A percentile compares a stretch with the other conserved stretches of the same genome.
Evolutionary conservation across 92 coral and sea anemone species (phyloP).

Genomic region (Parazoanthus darwini): DNA sequence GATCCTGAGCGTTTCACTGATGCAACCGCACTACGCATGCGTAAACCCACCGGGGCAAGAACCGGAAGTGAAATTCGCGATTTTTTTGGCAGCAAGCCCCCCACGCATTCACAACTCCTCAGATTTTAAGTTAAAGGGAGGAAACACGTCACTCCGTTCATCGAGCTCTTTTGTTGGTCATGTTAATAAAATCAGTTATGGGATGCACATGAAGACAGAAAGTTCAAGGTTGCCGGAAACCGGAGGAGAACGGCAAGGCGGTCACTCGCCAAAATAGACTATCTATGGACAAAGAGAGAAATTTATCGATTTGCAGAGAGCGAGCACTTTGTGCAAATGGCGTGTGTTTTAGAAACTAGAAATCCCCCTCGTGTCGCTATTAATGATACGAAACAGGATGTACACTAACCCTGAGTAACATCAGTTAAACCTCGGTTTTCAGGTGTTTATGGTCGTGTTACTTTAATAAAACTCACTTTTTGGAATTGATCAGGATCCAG

Average conservation of each 20-base stretch:
- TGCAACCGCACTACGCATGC: slow-evolving; percentile 25
- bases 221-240: background rate
- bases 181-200: background rate
- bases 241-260: background rate
- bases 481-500: too few species aligned
- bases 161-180: background rate
- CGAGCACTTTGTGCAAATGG: too few species aligned
- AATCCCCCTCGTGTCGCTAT: too few species aligned
- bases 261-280: too few species aligned
- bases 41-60: background rate
- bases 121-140: background rate
- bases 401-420: too few species aligned
- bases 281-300: too few species aligned
- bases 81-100: background rate
- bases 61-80: slow-evolving; percentile 18
- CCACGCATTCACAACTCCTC: background rate
- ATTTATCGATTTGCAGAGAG: too few species aligned
- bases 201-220: background rate
- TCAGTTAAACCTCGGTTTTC: too few species aligned
- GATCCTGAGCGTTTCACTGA: slow-evolving; percentile 23
- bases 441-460: too few species aligned
- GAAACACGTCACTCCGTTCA: background rate
- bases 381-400: too few species aligned
- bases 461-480: too few species aligned
- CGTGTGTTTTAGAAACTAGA: too few species aligned